phyloP scores from a whole-genome alignment of 2,888 invertebrate species.

The Leuctra nigra region DNA sequence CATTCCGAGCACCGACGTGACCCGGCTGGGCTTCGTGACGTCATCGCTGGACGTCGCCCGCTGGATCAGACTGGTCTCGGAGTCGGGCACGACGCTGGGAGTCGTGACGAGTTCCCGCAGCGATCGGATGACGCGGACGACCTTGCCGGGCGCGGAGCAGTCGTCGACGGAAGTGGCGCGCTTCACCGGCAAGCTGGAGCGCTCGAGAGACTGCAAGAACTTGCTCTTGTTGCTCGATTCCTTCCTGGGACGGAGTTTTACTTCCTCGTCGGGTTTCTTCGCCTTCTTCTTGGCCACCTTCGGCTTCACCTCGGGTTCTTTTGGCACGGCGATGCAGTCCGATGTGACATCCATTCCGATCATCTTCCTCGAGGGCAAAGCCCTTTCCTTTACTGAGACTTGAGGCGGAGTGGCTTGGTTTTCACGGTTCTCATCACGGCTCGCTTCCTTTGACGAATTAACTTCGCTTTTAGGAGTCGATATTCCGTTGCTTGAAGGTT shows the following conservation, averaged over 20 bases:
- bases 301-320: background rate
- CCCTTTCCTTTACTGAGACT: background rate
- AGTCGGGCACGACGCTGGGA: conserved; percentile 34
- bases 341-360: too few relatives aligned
- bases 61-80: conserved; percentile 62
- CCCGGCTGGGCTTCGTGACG: conserved; percentile 45
- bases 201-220: conserved; percentile 68
- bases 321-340: too few relatives aligned
- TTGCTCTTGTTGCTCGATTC: conserved; percentile 40
- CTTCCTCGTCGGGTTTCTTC: background rate
- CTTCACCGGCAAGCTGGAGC: too few relatives aligned
- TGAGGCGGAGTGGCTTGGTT: too few relatives aligned
- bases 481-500: too few relatives aligned
- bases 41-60: conserved; percentile 64
- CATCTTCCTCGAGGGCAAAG: too few relatives aligned
- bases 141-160: conserved; percentile 41
- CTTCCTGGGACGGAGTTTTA: background rate
- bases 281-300: conserved; percentile 8
- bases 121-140: conserved; percentile 27
- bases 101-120: conserved; percentile 37
- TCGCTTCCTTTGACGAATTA: background rate
- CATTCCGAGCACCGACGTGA: conserved; percentile 67
- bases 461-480: background rate
- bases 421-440: background rate
- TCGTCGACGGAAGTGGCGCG: conserved; percentile 67